Base-by-base conservation (phyloP, 2,888 invertebrate species). In the Drosophila ezoana region DNA sequence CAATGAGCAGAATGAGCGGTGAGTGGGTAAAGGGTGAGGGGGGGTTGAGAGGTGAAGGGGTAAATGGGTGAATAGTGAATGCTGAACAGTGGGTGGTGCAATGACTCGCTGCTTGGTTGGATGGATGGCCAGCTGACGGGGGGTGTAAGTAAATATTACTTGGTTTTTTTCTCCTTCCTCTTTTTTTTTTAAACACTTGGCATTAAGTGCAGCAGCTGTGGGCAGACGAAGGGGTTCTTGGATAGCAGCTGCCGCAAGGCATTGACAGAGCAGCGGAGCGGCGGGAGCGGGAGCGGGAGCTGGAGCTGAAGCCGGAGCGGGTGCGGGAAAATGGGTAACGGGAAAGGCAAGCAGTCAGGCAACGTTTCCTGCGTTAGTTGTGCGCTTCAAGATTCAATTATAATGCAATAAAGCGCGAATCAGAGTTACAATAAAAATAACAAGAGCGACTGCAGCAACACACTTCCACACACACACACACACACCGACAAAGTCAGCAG, bases 381-480 rank as follows among this genome's bases (percentile, higher is more conserved):
- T 83, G 83, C 84, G 81, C 88, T 89, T 89, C 79, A 90, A 90
- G 85, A 90, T 90, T 90, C 90, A 90, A 90, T 91, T 91, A 90
- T 89, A 90, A 89, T 88, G 89, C 88, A 90, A 90, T 91, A 87
- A 91, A 89, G 89, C 85, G 85, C 82, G 89, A 90, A 90, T 90
- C 89, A 90, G 78, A 76, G 85, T 79, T 76, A 77, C 81, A 84
- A 88, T 81, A 87, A 87, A 85, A 81, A 86, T 77, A 86, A 82
- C 81, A 88, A 86, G 77, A 76, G 79, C 64, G 54, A 57, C 43
- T 59, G 47, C 76, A 64, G 43, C 44, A 59, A 28, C 23, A 57
- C 28, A 28, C 28, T 28, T 28, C 28, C 28, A 8, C 20, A 28
- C 38, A 56, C 43, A 72, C 43, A 53, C 41, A 57, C 47, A 60